phyloP scores from a whole-genome alignment of 2,888 invertebrate genomes.

The Caenorhabditis doughertyi region DNA sequence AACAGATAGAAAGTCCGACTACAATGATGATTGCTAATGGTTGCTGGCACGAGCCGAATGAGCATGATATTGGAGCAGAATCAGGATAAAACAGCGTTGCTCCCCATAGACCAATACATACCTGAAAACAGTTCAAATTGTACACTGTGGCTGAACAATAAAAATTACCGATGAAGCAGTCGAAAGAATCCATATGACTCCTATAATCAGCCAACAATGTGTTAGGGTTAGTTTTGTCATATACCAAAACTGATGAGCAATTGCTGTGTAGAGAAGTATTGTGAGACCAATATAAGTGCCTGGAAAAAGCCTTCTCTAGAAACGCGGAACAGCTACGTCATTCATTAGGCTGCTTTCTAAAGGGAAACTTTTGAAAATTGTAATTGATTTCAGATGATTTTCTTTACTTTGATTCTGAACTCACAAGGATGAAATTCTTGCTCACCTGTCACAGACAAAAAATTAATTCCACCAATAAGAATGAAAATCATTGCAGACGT shows the following conservation, averaged over 20 bases:
- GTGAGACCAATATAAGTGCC: slow-evolving; percentile 78
- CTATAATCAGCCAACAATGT: slow-evolving; percentile 72
- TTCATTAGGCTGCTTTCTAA: too few relatives aligned
- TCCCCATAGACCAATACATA: slow-evolving; percentile 77
- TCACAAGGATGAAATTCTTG: too few relatives aligned
- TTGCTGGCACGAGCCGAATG: slow-evolving; percentile 73
- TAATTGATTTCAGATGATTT: too few relatives aligned
- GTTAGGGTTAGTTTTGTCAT: slow-evolving; percentile 69
- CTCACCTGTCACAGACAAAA: slow-evolving; percentile 77
- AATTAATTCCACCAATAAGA: slow-evolving; percentile 74
- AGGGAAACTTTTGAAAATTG: too few relatives aligned
- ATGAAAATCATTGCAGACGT: slow-evolving; percentile 78
- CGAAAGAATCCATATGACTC: slow-evolving; percentile 75
- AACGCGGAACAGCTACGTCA: too few relatives aligned
- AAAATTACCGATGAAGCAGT: slow-evolving; percentile 71
- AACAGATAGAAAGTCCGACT: slow-evolving; percentile 72
- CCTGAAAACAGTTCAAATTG: slow-evolving; percentile 63
- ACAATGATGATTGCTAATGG: slow-evolving; percentile 76
- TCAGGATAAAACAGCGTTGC: slow-evolving; percentile 79
- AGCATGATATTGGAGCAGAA: slow-evolving; percentile 77
- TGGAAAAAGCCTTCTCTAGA: slow-evolving; percentile 45
- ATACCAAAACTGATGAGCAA: slow-evolving; percentile 78
- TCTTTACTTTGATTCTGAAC: too few relatives aligned
- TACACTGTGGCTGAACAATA: background rate
- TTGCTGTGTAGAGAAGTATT: slow-evolving; percentile 77